Evolutionary conservation across 1,140 invertebrate genomes (phyloP).

Genomic region (Drosophila nannoptera): DNA sequence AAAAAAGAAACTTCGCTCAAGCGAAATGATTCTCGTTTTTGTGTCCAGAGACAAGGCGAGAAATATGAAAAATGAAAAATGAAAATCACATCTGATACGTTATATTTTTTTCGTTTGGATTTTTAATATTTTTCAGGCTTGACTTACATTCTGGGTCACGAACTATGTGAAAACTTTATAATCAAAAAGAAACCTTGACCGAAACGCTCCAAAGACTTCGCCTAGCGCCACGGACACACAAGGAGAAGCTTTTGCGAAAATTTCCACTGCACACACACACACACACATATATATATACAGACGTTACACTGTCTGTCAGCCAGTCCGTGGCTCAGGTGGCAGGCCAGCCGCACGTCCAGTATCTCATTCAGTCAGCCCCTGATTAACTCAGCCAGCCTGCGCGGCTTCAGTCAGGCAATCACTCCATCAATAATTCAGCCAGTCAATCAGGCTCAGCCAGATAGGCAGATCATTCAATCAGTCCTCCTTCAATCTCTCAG

Average conservation of each 20-base stretch:
- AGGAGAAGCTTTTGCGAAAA: too few relatives aligned
- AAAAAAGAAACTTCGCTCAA: conserved; percentile 2
- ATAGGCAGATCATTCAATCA: too few relatives aligned
- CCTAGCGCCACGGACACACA: conserved; percentile 1
- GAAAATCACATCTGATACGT: conserved; percentile 46
- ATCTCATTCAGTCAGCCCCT: too few relatives aligned
- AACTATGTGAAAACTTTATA: conserved; percentile 23
- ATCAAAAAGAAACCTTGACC: conserved; percentile 26
- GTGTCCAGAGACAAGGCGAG: conserved; percentile 9
- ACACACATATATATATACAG: too few relatives aligned
- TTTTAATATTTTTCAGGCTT: conserved; percentile 51
- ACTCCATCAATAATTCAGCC: too few relatives aligned
- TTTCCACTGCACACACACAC: too few relatives aligned
- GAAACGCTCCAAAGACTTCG: conserved; percentile 17
- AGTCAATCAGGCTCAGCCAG: too few relatives aligned
- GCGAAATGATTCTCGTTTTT: conserved; percentile 17
- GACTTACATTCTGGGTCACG: conserved; percentile 60
- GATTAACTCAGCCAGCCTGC: too few relatives aligned
- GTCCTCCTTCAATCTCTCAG: background rate
- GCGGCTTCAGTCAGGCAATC: too few relatives aligned
- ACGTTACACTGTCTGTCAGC: too few relatives aligned
- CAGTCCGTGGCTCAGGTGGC: too few relatives aligned
- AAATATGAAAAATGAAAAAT: conserved; percentile 14
- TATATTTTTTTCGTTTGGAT: conserved; percentile 18
- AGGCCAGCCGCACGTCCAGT: too few relatives aligned